Base-by-base conservation (phyloP, 2,888 invertebrate species). In the Melitaea athalia region DNA sequence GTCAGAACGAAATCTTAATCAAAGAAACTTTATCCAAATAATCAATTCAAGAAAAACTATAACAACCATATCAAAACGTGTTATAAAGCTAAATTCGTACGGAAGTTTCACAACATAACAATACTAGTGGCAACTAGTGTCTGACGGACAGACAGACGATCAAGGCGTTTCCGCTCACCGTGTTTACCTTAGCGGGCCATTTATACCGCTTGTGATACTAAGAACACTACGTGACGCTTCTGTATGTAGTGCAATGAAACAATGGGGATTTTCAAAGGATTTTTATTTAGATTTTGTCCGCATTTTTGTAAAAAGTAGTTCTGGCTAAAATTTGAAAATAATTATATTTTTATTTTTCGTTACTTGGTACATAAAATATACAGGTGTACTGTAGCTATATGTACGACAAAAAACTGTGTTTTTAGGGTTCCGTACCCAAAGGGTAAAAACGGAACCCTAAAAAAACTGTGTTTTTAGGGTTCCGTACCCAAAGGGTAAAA, bases 151-250 rank as follows among this genome's bases (percentile, higher is more conserved):
- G 70, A 75, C 74, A 73, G 75, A 76, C 76, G 52, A 73, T 65
- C 69, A 69, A 69, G 69, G 72, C 78, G 78, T 76, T 77, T 78
- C 79, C 78, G 78, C 75, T 55, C 69, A 66, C 69, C 82, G 80
- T 79, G 80, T 84, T 81, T 74, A 74, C 77, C 79, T 76, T 77
- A 79, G 42, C 79, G 76, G 68, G 61, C 71, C 80, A 80, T 81
- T 82, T 79, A 79, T 78, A 78, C 75, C 77, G 72, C 75, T 79
- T 76, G 78, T 77, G 74, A 79, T 86, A 85, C 86, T 85, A 84
- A 87, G 86, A 86, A 87, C 86, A 83, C 83, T 85, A 82, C 79
- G 80, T 83, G 84, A 83, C 81, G 82, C 81, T 79, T 81, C 79
- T 79, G 80, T 79, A 70, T 68, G 60, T 61, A 80, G 71, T 68